Evolutionary conservation across 2,113 vertebrate species (phyloP).

Genomic region (Pampusana beccarii): DNA sequence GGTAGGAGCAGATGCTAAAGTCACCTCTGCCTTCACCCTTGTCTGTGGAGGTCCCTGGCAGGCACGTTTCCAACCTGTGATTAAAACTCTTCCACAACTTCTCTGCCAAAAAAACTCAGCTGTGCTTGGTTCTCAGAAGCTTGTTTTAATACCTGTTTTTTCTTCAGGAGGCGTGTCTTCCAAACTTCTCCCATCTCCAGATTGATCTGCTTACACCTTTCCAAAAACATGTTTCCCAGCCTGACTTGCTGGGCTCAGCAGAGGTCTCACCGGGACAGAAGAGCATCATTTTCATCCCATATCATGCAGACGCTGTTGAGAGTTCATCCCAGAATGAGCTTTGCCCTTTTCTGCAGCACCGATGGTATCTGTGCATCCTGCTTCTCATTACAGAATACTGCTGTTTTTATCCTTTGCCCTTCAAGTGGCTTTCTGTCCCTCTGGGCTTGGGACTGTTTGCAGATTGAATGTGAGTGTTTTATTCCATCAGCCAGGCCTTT

Average conservation of each 20-base stretch:
- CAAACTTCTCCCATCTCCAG: background rate
- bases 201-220: background rate
- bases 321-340: background rate
- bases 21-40: background rate
- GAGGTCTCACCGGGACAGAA: background rate
- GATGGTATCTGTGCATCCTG: background rate
- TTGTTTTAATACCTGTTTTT: background rate
- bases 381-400: background rate
- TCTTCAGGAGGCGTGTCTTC: background rate
- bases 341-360: background rate
- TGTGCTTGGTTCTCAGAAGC: background rate
- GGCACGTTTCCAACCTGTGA: background rate
- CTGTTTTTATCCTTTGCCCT: background rate
- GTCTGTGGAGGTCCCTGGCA: background rate
- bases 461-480: background rate
- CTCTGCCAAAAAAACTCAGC: background rate
- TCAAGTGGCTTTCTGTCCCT: background rate
- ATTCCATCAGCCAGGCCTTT: background rate
- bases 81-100: background rate
- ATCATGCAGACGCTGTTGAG: background rate
- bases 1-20: background rate
- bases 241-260: background rate
- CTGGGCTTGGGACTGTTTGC: background rate
- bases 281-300: background rate
- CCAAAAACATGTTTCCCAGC: background rate